Evolutionary conservation across 92 coral and sea anemone species (phyloP), one percentile per base, ranked within the genome.

Genomic region (Pocillopora meandrina): DNA sequence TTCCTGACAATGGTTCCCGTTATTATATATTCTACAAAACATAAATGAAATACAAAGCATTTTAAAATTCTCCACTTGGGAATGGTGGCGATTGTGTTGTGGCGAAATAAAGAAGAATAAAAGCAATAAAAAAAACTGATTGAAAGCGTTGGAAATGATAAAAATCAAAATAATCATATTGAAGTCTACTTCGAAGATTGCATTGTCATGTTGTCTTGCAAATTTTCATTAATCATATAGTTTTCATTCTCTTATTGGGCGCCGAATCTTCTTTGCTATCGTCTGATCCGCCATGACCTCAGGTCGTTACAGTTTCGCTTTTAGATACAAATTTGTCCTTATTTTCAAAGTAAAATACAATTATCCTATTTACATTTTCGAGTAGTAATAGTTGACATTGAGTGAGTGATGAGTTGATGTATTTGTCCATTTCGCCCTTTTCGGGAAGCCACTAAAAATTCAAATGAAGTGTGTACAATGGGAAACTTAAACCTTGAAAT

Each of bases 401-500:
- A 59, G 77, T 15, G 75, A 68, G 52, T 15, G 20, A 42, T 7
- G 52, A 82, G 36, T 34, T 60, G 78, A 74, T 73, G 26, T 72
- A 83, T 83, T 83, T 83, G 80, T 10, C 73, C 73, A 65, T 65
- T 65, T 63, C 73, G 18, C 52, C 64, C 62, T 74, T 64, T 61
- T 62, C 58, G 31, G 49, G 20, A 83, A 73, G 74, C 74, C 79
- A 83, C 86, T 62, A 14, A 72, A 72, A 52, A 49, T 74, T 61
- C 16, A 74, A 74, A 74, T 74, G 55, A 62, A 62, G 49, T 66
- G 26, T 73, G 23, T 63, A 62, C 52, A 64, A 83, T 61, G 65
- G 71, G 55, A 73, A 61, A 15, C 58, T 72, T 17, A 34, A 76
- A 67, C 76, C 81, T 66, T 55, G 64, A 23, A 76, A 64, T 76